phyloP scores from a whole-genome alignment of 2,113 vertebrate species.

The Odontophorus gujanensis region DNA sequence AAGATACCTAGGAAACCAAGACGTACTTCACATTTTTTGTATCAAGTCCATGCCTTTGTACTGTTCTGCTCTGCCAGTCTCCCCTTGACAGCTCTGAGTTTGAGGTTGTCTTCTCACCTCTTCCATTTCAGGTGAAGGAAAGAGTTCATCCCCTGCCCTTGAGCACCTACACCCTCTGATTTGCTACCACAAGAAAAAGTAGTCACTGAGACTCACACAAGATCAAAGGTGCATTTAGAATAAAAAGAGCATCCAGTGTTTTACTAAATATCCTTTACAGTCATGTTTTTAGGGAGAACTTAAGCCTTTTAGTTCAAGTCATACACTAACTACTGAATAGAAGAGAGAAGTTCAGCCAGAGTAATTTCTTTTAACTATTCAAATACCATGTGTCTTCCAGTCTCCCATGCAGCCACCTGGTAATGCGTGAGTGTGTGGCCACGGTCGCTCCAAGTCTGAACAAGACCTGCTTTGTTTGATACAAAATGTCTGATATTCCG shows the following conservation, averaged over 20 bases:
- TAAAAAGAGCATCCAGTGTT: background rate
- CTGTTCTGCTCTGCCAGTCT: background rate
- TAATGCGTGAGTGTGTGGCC: accelerated
- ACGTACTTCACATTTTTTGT: background rate
- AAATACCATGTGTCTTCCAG: background rate
- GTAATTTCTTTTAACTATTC: background rate
- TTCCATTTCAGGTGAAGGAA: background rate
- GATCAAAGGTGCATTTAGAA: background rate
- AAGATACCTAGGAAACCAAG: background rate
- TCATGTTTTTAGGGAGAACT: background rate
- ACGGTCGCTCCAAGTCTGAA: background rate
- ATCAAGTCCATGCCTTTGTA: background rate
- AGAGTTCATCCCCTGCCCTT: background rate
- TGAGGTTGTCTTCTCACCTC: background rate
- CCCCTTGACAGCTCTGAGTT: background rate
- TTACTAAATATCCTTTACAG: background rate
- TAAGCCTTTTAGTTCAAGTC: background rate
- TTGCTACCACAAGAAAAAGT: background rate
- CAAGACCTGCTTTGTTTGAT: background rate
- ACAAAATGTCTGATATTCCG: background rate
- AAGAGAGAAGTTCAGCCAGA: background rate
- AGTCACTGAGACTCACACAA: background rate
- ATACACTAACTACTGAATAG: background rate
- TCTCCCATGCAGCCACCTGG: background rate
- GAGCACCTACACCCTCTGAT: background rate